Conservation (phyloP, 2,888 invertebrate species). For the Cataglyphis livida region DNA sequence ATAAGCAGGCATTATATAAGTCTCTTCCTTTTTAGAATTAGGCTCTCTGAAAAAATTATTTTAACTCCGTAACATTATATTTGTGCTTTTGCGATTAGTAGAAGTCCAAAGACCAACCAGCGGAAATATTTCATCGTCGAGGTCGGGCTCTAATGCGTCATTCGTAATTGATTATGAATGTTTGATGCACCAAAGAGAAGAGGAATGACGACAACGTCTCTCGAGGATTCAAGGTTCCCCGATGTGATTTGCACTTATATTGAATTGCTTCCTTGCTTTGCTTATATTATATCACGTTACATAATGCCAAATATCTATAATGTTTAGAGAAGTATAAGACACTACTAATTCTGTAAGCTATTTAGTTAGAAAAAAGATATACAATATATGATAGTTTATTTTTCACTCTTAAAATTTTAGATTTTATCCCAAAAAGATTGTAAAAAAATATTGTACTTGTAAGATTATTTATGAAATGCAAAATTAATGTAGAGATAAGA, state of each 20-base stretch:
- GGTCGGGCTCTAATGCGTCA: conserved; percentile 59
- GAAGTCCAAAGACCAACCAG: neutral
- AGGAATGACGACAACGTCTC: conserved; percentile 38
- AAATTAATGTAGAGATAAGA: neutral
- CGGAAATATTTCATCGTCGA: conserved; percentile 17
- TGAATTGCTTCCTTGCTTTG: conserved; percentile 27
- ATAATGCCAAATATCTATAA: neutral
- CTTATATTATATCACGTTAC: neutral
- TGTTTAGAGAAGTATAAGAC: neutral
- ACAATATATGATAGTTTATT: neutral
- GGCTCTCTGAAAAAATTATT: neutral
- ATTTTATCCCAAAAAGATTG: neutral
- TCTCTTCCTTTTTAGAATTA: neutral
- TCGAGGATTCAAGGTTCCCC: conserved; percentile 42
- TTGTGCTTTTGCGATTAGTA: conserved; percentile 7
- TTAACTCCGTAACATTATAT: neutral
- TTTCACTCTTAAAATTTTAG: neutral
- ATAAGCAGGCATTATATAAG: neutral
- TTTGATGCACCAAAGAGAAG: conserved; percentile 17
- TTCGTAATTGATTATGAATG: conserved; percentile 25
- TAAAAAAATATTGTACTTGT: neutral
- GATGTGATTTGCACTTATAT: conserved; percentile 8
- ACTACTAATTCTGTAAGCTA: neutral
- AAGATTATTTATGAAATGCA: conserved; percentile 11
- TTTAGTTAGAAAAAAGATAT: neutral